Evolutionary conservation across 1,140 invertebrate species (phyloP).

Genomic region (Tyrophagus putrescentiae): DNA sequence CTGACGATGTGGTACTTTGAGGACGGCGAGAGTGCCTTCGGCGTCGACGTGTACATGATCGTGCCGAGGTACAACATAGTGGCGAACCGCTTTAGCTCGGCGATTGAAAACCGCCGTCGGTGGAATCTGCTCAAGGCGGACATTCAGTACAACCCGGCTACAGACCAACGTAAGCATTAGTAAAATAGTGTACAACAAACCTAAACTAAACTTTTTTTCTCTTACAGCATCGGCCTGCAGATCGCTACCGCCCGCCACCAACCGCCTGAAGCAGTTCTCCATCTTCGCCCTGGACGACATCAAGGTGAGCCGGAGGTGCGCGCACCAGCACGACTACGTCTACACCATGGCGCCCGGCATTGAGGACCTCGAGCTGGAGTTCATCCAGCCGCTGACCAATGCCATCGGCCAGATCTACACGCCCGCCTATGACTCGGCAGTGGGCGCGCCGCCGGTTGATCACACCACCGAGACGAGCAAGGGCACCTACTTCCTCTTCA

Average conservation of each 20-base stretch:
- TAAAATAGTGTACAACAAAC: background rate
- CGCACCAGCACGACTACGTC: background rate
- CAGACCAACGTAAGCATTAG: background rate
- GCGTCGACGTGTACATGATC: background rate
- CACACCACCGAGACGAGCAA: slow-evolving; percentile 3
- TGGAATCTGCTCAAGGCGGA: background rate
- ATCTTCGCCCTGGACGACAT: slow-evolving; percentile 22
- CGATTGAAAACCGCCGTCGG: slow-evolving; percentile 1
- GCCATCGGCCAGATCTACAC: background rate
- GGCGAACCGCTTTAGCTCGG: background rate
- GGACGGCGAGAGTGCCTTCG: slow-evolving; percentile 6
- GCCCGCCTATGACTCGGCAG: background rate
- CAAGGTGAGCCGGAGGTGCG: background rate
- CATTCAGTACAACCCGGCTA: background rate
- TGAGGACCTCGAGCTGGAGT: background rate
- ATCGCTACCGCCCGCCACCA: background rate
- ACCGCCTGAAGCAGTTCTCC: background rate
- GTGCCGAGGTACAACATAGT: background rate
- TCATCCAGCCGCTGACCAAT: background rate
- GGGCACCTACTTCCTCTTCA: slow-evolving; percentile 8
- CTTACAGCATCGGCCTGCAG: background rate
- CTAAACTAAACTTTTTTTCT: background rate
- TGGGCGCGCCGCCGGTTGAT: background rate
- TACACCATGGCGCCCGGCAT: background rate
- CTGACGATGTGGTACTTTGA: slow-evolving; percentile 1